These are phyloP conservation scores for Hydrochoerus hydrochaeris DNA, from an alignment of 2,113 vertebrate species.

Conservation along the genomic window DNA sequence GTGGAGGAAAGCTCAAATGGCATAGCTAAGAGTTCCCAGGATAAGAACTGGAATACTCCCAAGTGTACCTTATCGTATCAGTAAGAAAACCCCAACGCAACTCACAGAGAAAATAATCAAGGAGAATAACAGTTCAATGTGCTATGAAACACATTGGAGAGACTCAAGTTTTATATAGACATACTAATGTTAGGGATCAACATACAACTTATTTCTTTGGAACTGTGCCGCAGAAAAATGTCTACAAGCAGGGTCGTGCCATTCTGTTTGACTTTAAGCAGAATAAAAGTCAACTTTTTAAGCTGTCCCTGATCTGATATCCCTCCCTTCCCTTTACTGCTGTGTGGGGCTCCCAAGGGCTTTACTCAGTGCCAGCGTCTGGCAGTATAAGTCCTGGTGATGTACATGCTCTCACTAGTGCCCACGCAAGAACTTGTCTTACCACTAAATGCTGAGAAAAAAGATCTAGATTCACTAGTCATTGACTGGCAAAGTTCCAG, in stretches of 20 bases:
- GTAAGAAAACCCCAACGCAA: neutral
- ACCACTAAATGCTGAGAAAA: neutral
- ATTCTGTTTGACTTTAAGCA: neutral
- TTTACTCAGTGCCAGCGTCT: conserved; percentile 3
- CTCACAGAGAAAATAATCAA: neutral
- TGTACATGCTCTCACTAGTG: neutral
- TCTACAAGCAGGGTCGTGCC: neutral
- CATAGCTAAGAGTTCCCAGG: neutral
- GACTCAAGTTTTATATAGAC: conserved; percentile 49
- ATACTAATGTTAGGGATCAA: neutral
- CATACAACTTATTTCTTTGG: conserved; percentile 7
- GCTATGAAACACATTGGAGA: neutral
- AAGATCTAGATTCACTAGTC: neutral
- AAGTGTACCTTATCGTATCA: too few species aligned
- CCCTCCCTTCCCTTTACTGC: neutral
- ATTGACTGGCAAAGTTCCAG: neutral
- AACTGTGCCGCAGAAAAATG: conserved; percentile 25
- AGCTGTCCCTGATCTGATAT: neutral
- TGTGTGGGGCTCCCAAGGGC: neutral
- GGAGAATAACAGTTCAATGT: neutral
- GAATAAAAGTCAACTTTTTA: conserved; percentile 53
- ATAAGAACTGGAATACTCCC: neutral
- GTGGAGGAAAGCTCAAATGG: neutral
- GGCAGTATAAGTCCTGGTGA: conserved; percentile 10
- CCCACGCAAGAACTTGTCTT: neutral